phyloP scores from a whole-genome alignment of 2,888 invertebrate genomes.

The Coenonympha glycerion region DNA sequence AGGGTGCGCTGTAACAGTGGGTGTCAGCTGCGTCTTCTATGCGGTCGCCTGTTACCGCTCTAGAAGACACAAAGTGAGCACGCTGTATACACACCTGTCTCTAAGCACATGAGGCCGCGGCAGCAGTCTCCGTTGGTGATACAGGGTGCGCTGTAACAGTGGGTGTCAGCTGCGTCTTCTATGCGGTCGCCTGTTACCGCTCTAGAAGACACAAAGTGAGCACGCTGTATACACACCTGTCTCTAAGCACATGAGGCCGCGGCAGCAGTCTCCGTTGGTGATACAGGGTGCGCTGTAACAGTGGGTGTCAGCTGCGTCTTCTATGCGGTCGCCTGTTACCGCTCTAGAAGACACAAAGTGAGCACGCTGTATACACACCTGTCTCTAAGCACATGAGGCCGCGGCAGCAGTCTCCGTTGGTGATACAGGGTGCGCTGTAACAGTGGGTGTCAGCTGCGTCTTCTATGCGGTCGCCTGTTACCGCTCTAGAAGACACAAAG shows the following conservation, averaged over 20 bases:
- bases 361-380: conserved; percentile 34
- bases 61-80: too few species aligned
- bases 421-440: conserved; percentile 83
- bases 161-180: too few species aligned
- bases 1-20: too few species aligned
- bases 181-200: too few species aligned
- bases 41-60: too few species aligned
- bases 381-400: conserved; percentile 81
- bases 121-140: too few species aligned
- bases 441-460: conserved; percentile 80
- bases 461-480: conserved; percentile 69
- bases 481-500: too few species aligned
- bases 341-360: too few species aligned
- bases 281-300: conserved; percentile 86
- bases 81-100: too few species aligned
- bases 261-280: conserved; percentile 89
- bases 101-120: too few species aligned
- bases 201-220: background rate
- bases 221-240: conserved; percentile 43
- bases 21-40: too few species aligned
- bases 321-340: conserved; percentile 69
- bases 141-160: too few species aligned
- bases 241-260: conserved; percentile 82
- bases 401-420: conserved; percentile 89
- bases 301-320: conserved; percentile 77